Conservation (phyloP, 2,113 vertebrate genomes). For the Phyllopteryx taeniolatus region DNA sequence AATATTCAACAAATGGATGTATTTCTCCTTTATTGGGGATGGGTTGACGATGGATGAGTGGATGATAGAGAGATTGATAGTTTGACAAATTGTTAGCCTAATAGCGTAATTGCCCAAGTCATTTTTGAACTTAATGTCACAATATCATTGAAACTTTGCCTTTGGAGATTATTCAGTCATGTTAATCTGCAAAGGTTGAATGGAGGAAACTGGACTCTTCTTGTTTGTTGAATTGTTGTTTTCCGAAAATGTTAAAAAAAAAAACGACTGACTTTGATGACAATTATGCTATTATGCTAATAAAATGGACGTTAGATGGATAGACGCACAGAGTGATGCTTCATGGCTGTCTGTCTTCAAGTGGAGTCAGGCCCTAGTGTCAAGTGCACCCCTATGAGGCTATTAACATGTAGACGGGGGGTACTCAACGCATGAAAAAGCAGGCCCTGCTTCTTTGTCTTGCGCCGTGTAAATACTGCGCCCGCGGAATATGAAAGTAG, state of each 20-base stretch:
- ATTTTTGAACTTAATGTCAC: no score
- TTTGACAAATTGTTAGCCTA: no score
- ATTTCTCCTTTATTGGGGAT: no score
- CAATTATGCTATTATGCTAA: not conserved
- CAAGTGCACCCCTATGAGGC: conserved; percentile 26
- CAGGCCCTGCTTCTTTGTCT: conserved; percentile 90
- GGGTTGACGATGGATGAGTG: no score
- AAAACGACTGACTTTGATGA: not conserved
- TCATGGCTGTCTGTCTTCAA: not conserved
- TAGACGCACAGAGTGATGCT: conserved; percentile 2
- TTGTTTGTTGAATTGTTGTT: not conserved
- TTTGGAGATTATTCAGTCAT: no score
- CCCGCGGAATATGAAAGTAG: conserved; percentile 99
- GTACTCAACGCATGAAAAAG: conserved; percentile 75
- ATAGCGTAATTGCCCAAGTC: no score
- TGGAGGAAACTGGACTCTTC: no score
- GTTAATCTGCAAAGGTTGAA: no score
- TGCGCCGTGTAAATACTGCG: conserved; percentile 99
- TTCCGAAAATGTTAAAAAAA: not conserved
- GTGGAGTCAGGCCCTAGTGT: not conserved
- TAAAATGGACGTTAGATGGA: conserved; percentile 14
- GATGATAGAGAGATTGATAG: no score
- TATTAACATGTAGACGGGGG: conserved; percentile 71
- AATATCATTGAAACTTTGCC: no score
- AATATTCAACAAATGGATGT: no score